Percentiles rank a stretch among this genome's conserved stretches.
Conservation (phyloP, 2,113 vertebrate species). For the Oreochromis aureus region DNA sequence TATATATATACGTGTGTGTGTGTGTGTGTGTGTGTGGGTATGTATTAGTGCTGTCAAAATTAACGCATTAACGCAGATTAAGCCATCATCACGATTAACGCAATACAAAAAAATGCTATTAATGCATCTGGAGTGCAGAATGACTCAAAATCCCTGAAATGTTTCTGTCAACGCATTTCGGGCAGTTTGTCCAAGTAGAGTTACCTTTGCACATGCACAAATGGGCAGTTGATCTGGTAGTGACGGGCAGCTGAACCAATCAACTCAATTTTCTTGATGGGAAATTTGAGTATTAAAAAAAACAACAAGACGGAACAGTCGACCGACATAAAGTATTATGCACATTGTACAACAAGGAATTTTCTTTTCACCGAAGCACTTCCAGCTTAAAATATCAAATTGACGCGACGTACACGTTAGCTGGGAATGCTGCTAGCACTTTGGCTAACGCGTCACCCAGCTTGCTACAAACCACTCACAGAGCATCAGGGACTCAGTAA, state of each 20-base stretch:
- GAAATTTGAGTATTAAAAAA: neutral
- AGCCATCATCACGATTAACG: too few species aligned
- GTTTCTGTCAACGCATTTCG: neutral
- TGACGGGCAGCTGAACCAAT: neutral
- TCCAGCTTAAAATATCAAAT: neutral
- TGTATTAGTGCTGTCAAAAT: too few species aligned
- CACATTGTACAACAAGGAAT: neutral
- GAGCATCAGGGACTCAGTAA: neutral
- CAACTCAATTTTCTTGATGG: rapidly evolving
- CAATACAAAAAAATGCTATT: too few species aligned
- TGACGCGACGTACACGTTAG: neutral
- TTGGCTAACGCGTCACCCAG: neutral
- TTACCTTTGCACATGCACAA: neutral
- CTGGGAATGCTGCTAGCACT: neutral
- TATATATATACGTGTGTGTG: neutral
- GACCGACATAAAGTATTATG: neutral
- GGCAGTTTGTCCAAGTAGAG: neutral
- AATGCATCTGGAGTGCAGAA: neutral
- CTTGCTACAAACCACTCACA: neutral
- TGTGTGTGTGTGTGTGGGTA: too few species aligned
- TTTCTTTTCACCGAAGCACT: neutral
- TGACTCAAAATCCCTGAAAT: neutral
- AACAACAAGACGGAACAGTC: neutral
- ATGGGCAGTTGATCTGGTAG: too few species aligned
- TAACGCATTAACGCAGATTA: too few species aligned